These are phyloP conservation scores for Stercorarius parasiticus DNA, from an alignment of 2,113 vertebrate species.

Conservation along the genomic window DNA sequence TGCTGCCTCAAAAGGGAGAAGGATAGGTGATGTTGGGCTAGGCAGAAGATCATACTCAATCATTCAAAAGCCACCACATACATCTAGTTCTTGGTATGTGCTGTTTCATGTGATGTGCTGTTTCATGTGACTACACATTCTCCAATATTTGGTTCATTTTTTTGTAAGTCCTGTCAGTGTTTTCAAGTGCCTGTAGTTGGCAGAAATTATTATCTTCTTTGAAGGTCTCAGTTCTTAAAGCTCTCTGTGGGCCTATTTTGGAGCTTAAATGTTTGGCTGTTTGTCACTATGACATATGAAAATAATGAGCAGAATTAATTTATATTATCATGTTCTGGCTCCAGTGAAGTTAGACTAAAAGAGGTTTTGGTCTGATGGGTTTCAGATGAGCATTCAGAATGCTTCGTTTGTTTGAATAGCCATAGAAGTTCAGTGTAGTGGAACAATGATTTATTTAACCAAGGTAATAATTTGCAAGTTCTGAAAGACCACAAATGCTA, in stretches of 20 bases:
- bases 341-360: background rate
- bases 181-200: background rate
- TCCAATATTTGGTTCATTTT: background rate
- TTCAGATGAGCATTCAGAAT: background rate
- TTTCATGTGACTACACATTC: background rate
- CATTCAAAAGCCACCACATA: background rate
- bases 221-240: background rate
- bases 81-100: background rate
- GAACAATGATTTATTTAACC: background rate
- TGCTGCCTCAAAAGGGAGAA: background rate
- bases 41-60: background rate
- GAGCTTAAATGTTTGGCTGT: background rate
- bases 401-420: background rate
- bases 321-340: background rate
- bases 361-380: background rate
- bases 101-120: background rate
- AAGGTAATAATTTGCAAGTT: background rate
- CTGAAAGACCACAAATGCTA: background rate
- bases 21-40: background rate
- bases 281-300: background rate
- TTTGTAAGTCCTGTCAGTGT: background rate
- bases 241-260: background rate
- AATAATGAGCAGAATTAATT: constrained; percentile 6
- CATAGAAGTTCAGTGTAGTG: background rate
- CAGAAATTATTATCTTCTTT: background rate